phyloP scores from a whole-genome alignment of 2,888 invertebrate genomes.

The Hydriomena furcata region DNA sequence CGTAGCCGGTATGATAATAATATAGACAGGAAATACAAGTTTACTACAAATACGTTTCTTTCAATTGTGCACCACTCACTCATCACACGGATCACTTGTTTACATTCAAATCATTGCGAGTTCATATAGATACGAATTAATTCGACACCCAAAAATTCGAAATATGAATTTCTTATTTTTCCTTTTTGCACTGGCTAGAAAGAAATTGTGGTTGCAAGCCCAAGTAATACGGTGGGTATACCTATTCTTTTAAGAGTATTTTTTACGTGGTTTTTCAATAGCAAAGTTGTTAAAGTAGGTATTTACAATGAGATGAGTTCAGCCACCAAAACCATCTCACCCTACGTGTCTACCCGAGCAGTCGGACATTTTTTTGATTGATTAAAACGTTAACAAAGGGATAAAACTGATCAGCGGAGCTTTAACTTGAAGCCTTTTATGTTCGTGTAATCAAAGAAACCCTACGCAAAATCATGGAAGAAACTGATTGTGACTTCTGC shows the following conservation, averaged over 20 bases:
- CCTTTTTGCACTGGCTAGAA: no score
- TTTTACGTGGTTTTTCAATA: no score
- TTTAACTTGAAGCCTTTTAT: conserved; percentile 78
- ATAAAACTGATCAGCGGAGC: conserved; percentile 77
- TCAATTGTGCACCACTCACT: no score
- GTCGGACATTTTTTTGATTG: conserved; percentile 69
- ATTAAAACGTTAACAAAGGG: conserved; percentile 81
- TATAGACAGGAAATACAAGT: conserved; percentile 1
- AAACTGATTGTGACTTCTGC: conserved; percentile 57
- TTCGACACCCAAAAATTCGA: no score
- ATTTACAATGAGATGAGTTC: neutral
- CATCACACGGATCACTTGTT: no score
- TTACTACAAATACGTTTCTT: no score
- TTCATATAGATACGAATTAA: no score
- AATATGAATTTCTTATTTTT: no score
- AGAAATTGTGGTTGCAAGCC: no score
- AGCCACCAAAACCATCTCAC: conserved; percentile 18
- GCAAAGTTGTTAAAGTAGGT: neutral
- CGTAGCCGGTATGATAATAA: conserved; percentile 1
- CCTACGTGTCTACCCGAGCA: conserved; percentile 36
- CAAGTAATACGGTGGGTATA: no score
- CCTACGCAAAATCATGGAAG: conserved; percentile 64
- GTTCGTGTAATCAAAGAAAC: conserved; percentile 75
- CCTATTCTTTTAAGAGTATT: no score
- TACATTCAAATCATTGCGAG: no score